phyloP scores from a whole-genome alignment of 1,140 invertebrate species.

The Aphelinus certus region DNA sequence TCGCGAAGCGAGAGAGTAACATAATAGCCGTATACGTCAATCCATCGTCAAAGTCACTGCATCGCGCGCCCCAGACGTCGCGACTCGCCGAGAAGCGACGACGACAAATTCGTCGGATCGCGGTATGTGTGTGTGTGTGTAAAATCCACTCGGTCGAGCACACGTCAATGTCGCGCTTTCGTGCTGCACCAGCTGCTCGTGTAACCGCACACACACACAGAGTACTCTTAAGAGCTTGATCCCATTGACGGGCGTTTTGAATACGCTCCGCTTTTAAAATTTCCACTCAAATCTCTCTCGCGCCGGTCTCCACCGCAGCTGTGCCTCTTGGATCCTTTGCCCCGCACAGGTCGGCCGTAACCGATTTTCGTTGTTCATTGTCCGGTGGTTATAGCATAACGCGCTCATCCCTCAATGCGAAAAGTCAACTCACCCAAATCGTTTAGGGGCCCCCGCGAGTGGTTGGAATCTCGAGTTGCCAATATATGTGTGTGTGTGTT shows the following conservation, averaged over 20 bases:
- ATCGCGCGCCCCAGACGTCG: too few relatives aligned
- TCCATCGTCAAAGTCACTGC: too few relatives aligned
- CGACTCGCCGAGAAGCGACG: neutral
- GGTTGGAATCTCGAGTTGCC: slow-evolving; percentile 6
- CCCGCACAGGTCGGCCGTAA: neutral
- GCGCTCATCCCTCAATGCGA: neutral
- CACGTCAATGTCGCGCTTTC: too few relatives aligned
- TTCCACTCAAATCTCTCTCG: slow-evolving; percentile 33
- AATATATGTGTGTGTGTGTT: slow-evolving; percentile 3
- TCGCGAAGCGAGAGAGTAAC: too few relatives aligned
- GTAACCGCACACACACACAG: neutral
- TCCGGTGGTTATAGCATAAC: neutral
- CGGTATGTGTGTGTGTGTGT: neutral
- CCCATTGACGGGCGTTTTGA: slow-evolving; percentile 33
- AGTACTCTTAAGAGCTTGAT: slow-evolving; percentile 3
- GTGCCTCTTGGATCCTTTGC: slow-evolving; percentile 9
- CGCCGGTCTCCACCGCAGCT: slow-evolving; percentile 14
- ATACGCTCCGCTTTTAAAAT: slow-evolving; percentile 29
- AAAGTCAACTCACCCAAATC: slow-evolving; percentile 27
- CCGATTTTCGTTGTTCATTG: too few relatives aligned
- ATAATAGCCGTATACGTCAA: too few relatives aligned
- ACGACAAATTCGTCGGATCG: slow-evolving; percentile 38
- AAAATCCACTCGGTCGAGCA: slow-evolving; percentile 24
- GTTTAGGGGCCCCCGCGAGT: slow-evolving; percentile 17
- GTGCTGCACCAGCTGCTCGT: neutral